Conservation (phyloP, 64 coral and sea anemone species). For the Pocillopora verrucosa region DNA sequence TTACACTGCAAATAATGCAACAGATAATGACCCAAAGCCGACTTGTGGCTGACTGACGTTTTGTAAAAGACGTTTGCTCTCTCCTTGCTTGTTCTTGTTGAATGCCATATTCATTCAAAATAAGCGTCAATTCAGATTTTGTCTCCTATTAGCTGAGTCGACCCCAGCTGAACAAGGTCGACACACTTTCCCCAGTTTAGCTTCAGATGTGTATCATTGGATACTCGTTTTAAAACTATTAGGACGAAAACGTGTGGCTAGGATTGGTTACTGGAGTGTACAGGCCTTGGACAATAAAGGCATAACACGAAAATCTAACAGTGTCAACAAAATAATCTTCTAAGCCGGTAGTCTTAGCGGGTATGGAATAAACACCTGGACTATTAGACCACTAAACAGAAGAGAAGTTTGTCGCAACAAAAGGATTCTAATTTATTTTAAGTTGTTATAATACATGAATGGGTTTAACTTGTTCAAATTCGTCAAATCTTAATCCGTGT, state of each 20-base stretch:
- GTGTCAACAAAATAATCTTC: not conserved
- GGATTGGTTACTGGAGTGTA: not conserved
- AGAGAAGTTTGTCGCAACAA: not conserved
- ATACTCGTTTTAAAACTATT: not conserved
- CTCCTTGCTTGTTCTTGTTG: too few relatives aligned
- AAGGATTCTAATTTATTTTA: not conserved
- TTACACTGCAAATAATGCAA: too few relatives aligned
- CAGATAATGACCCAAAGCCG: too few relatives aligned
- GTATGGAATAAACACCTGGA: not conserved
- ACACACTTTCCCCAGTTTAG: not conserved
- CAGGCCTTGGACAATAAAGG: not conserved
- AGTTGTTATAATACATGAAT: not conserved
- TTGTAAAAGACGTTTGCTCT: too few relatives aligned
- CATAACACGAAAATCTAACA: not conserved
- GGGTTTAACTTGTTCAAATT: too few relatives aligned
- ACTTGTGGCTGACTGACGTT: too few relatives aligned
- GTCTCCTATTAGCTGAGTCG: too few relatives aligned
- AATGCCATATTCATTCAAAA: too few relatives aligned
- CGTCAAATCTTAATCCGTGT: too few relatives aligned
- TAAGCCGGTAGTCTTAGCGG: not conserved
- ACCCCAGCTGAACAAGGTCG: too few relatives aligned
- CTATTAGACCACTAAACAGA: not conserved
- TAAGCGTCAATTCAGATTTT: too few relatives aligned
- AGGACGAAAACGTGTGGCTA: not conserved
- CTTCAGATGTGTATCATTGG: not conserved